A percentile compares a stretch with the other conserved stretches of the same genome.
Conservation (phyloP, 2,888 invertebrate species). For the Biston betularia region DNA sequence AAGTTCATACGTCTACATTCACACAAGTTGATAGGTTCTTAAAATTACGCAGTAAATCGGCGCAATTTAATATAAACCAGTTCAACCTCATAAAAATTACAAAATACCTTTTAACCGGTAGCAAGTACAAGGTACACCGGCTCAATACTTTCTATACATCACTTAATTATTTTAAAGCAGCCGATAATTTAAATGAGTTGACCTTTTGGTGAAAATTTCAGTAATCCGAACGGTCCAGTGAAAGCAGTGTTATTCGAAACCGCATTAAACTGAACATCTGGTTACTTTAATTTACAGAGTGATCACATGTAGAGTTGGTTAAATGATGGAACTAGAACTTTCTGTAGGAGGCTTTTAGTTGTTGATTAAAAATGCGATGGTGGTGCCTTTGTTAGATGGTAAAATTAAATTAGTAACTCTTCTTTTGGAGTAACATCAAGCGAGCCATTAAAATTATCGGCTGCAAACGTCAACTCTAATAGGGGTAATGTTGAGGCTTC, state of each 20-base stretch:
- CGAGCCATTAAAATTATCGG: slow-evolving; percentile 76
- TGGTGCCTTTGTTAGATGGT: background rate
- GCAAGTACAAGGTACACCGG: slow-evolving; percentile 7
- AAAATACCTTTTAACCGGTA: slow-evolving; percentile 21
- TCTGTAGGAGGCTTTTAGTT: background rate
- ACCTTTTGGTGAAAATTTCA: slow-evolving; percentile 53
- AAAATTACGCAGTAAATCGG: background rate
- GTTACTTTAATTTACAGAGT: slow-evolving; percentile 48
- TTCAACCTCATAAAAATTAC: slow-evolving; percentile 1
- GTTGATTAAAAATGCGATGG: background rate
- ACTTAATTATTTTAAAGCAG: slow-evolving; percentile 43
- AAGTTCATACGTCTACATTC: background rate
- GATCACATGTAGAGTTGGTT: background rate
- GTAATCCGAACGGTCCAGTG: slow-evolving; percentile 51
- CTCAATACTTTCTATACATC: slow-evolving; percentile 35
- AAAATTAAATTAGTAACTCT: slow-evolving; percentile 11
- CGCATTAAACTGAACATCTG: slow-evolving; percentile 44
- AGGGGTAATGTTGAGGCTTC: slow-evolving; percentile 54
- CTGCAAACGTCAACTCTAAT: slow-evolving; percentile 72
- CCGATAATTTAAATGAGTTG: slow-evolving; percentile 50
- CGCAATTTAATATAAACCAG: background rate
- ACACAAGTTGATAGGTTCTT: slow-evolving; percentile 2
- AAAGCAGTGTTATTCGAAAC: slow-evolving; percentile 64
- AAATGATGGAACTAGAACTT: background rate
- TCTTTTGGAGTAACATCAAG: slow-evolving; percentile 64